Conservation (phyloP, 2,113 vertebrate species). For the Malaclemys terrapin region DNA sequence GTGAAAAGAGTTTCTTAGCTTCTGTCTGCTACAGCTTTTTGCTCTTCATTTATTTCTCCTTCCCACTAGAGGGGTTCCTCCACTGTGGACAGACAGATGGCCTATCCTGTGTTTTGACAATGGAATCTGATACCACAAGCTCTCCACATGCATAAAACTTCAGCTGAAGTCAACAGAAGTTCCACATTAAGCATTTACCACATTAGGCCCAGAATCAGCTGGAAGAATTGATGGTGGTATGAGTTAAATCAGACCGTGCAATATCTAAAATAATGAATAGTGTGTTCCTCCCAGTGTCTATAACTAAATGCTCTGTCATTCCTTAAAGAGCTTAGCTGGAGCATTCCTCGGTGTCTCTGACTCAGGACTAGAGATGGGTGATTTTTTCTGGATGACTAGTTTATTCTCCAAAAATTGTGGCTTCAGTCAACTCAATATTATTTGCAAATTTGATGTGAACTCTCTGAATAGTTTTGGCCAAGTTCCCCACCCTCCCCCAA, state of each 20-base stretch:
- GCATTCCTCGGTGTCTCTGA: not conserved
- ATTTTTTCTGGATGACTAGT: too few relatives aligned
- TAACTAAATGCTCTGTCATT: not conserved
- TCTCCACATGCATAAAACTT: not conserved
- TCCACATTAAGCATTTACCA: not conserved
- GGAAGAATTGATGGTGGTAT: not conserved
- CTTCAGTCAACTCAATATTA: too few relatives aligned
- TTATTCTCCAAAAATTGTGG: too few relatives aligned
- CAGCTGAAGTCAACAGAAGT: slow-evolving; percentile 23
- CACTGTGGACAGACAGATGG: not conserved
- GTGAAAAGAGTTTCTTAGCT: not conserved
- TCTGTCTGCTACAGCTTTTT: not conserved
- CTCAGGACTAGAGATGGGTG: too few relatives aligned
- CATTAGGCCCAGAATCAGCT: not conserved
- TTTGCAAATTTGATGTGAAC: not conserved
- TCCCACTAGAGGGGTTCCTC: not conserved
- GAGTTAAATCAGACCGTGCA: not conserved
- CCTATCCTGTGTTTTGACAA: not conserved
- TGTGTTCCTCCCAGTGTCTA: not conserved
- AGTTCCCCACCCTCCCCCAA: not conserved
- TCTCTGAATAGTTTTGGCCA: too few relatives aligned
- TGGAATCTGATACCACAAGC: not conserved
- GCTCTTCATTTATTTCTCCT: not conserved
- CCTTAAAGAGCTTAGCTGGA: not conserved
- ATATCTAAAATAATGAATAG: not conserved